These are phyloP conservation scores for Gallinago stenura DNA, from an alignment of 2,797 vertebrate genomes.

Conservation along the genomic window DNA sequence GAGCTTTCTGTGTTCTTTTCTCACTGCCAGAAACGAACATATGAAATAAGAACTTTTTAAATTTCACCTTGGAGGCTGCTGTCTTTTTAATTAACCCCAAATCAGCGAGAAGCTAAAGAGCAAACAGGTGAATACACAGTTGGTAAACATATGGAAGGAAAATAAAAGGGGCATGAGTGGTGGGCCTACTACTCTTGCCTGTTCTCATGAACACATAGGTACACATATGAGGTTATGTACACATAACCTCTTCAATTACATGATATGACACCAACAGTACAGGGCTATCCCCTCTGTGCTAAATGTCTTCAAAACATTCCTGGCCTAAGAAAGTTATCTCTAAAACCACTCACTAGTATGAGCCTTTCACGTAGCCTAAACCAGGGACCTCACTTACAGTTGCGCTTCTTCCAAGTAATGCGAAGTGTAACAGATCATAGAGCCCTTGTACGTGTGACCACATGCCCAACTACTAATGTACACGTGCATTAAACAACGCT, in stretches of 20 bases:
- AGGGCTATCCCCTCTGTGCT: background rate
- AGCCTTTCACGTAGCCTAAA: background rate
- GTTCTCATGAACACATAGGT: background rate
- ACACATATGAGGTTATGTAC: background rate
- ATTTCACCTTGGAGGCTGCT: background rate
- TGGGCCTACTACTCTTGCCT: background rate
- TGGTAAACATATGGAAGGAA: background rate
- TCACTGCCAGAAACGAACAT: background rate
- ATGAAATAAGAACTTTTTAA: background rate
- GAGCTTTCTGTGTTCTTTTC: background rate
- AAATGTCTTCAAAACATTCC: background rate
- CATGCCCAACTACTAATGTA: background rate
- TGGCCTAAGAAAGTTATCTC: background rate
- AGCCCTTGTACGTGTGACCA: background rate
- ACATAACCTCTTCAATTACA: slow-evolving; percentile 7
- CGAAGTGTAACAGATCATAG: background rate
- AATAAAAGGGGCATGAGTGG: background rate
- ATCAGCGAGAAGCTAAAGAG: background rate
- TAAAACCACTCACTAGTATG: background rate
- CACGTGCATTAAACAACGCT: background rate
- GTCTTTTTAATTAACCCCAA: background rate
- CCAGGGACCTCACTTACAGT: background rate
- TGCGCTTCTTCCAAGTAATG: background rate
- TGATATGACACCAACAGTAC: background rate
- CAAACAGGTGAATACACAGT: background rate